Percentiles rank a stretch among this genome's conserved stretches.
Evolutionary conservation across 2,113 vertebrate genomes (phyloP).

Genomic region (Sinocyclocheilus grahami): DNA sequence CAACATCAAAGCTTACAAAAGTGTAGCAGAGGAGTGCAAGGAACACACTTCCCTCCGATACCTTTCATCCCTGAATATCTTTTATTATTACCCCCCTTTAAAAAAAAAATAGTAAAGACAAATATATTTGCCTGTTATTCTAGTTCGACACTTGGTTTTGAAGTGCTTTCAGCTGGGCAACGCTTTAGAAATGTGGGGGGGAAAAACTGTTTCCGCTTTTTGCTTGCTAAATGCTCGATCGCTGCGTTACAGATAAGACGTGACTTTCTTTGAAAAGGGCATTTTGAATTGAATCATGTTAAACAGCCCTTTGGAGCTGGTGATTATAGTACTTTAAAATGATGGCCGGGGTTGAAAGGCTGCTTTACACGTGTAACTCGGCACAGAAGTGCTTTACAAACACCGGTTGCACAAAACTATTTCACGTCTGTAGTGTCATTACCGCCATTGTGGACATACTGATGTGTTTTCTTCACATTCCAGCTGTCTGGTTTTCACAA

Average conservation of each 20-base stretch:
- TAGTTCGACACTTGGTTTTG: slow-evolving; percentile 15
- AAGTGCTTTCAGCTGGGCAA: slow-evolving; percentile 50
- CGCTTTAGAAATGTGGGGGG: slow-evolving; percentile 10
- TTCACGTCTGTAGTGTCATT: not conserved
- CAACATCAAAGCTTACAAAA: slow-evolving; percentile 12
- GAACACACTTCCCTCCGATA: not conserved
- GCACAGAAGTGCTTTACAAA: not conserved
- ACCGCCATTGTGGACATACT: not conserved
- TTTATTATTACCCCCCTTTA: not conserved
- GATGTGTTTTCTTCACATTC: not conserved
- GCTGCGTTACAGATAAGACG: slow-evolving; percentile 31
- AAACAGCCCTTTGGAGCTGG: slow-evolving; percentile 28
- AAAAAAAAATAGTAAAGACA: slow-evolving; percentile 5
- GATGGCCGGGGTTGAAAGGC: slow-evolving; percentile 19
- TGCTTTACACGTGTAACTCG: not conserved
- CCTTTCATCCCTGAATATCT: slow-evolving; percentile 10
- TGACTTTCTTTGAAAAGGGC: slow-evolving; percentile 38
- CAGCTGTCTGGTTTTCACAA: not conserved
- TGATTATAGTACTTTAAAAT: slow-evolving; percentile 41
- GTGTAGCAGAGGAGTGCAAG: not conserved
- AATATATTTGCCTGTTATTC: slow-evolving; percentile 28
- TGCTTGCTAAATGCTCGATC: slow-evolving; percentile 32
- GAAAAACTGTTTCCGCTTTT: slow-evolving; percentile 13
- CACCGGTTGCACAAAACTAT: not conserved
- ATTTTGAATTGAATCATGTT: slow-evolving; percentile 41